These are phyloP conservation scores for Phenacoccus solenopsis DNA, from an alignment of 1,140 invertebrate species.

Conservation along the genomic window DNA sequence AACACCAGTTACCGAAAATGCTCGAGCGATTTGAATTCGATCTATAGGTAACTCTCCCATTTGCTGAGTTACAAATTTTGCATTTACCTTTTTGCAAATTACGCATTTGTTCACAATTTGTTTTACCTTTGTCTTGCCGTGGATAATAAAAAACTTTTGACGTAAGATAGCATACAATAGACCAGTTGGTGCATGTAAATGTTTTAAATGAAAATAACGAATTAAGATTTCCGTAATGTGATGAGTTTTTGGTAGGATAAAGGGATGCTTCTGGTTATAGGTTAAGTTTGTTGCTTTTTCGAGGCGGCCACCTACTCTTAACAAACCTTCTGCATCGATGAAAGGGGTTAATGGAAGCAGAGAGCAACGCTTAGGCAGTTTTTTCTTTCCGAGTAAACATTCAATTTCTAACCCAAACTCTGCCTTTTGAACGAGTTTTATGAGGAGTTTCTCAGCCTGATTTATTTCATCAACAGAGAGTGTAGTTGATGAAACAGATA, in stretches of 20 bases:
- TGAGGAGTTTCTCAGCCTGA: background rate
- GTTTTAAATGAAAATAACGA: too few relatives aligned
- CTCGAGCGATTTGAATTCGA: background rate
- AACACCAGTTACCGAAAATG: constrained; percentile 22
- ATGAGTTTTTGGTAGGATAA: background rate
- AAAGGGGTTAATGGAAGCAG: background rate
- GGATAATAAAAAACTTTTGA: background rate
- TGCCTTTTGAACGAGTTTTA: background rate
- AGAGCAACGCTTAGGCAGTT: too few relatives aligned
- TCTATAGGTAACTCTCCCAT: constrained; percentile 12
- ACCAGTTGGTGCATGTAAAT: background rate
- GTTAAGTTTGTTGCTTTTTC: too few relatives aligned
- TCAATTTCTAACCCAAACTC: background rate
- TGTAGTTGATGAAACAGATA: too few relatives aligned
- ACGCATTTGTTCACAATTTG: background rate
- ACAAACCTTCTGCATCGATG: too few relatives aligned
- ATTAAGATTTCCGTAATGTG: background rate
- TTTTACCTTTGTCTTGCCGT: background rate
- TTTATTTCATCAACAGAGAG: too few relatives aligned
- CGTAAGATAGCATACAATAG: background rate
- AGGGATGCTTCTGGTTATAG: too few relatives aligned
- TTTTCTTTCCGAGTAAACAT: background rate
- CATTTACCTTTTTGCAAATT: background rate
- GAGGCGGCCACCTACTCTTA: too few relatives aligned
- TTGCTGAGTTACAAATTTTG: background rate